phyloP scores from a whole-genome alignment of 1,140 invertebrate genomes.

The Nixonia krombeini region DNA sequence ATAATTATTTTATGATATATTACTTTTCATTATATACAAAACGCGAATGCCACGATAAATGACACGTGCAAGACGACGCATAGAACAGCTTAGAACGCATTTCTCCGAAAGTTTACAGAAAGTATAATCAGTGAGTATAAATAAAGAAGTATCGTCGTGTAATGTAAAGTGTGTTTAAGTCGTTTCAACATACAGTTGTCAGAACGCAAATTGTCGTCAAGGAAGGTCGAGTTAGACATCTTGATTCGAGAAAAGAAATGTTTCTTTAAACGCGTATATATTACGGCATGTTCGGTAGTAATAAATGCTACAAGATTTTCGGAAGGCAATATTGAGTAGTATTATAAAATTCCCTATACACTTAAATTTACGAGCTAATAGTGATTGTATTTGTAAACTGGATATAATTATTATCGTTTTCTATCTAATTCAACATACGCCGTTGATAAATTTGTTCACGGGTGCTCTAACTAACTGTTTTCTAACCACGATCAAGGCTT shows the following conservation, averaged over 20 bases:
- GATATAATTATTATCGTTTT: conserved; percentile 35
- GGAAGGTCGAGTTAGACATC: background rate
- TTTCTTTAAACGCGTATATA: conserved; percentile 24
- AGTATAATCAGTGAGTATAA: conserved; percentile 26
- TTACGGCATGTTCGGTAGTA: background rate
- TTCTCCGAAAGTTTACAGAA: conserved; percentile 34
- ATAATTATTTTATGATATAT: conserved; percentile 63
- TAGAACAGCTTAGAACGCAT: conserved; percentile 49
- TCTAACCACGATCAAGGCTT: background rate
- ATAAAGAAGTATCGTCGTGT: conserved; percentile 43
- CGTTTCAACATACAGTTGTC: conserved; percentile 42
- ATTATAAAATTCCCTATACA: conserved; percentile 62
- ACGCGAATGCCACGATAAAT: conserved; percentile 45
- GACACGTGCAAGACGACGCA: conserved; percentile 17
- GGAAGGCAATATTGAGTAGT: conserved; percentile 57
- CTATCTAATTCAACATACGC: conserved; percentile 49
- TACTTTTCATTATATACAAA: conserved; percentile 62
- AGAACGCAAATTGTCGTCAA: conserved; percentile 11
- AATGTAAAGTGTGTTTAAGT: conserved; percentile 31
- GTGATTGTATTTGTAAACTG: conserved; percentile 57
- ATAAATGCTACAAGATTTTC: conserved; percentile 56
- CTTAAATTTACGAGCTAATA: conserved; percentile 57
- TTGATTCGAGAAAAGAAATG: conserved; percentile 26
- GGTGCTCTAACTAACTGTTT: conserved; percentile 51
- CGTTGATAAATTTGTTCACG: conserved; percentile 39